A percentile compares a stretch with the other conserved stretches of the same genome.
phyloP scores from a whole-genome alignment of 2,888 invertebrate species.

The Eulithis testata region DNA sequence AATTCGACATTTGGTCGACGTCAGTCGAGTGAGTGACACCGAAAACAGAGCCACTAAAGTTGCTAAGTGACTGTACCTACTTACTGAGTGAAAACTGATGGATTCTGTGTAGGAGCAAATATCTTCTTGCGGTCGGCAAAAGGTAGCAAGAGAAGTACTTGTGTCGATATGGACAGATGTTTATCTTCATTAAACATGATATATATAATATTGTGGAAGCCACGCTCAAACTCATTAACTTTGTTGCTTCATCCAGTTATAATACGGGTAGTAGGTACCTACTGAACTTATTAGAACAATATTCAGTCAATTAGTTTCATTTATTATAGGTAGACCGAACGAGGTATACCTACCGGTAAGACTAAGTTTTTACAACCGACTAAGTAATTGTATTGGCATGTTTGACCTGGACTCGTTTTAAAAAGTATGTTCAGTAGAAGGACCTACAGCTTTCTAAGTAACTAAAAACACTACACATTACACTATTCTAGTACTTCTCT shows the following conservation, averaged over 20 bases:
- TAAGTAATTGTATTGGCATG: too few species aligned
- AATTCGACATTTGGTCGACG: not conserved
- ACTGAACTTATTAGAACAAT: too few species aligned
- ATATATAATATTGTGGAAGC: slow-evolving; percentile 47
- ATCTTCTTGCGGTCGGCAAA: slow-evolving; percentile 22
- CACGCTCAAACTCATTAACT: slow-evolving; percentile 63
- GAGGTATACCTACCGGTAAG: too few species aligned
- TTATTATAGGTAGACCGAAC: too few species aligned
- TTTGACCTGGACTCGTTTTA: too few species aligned
- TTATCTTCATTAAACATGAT: slow-evolving; percentile 29
- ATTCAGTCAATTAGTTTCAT: too few species aligned
- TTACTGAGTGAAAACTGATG: slow-evolving; percentile 15
- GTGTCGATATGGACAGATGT: slow-evolving; percentile 19
- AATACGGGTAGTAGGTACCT: too few species aligned
- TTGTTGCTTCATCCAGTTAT: slow-evolving; percentile 32
- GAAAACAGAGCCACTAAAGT: not conserved
- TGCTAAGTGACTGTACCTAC: slow-evolving; percentile 13
- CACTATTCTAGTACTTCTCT: too few species aligned
- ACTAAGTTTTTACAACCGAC: too few species aligned
- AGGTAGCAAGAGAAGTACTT: slow-evolving; percentile 9
- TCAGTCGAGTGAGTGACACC: not conserved
- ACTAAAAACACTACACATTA: too few species aligned
- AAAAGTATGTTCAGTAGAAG: too few species aligned
- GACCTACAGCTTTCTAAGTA: too few species aligned
- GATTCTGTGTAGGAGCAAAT: slow-evolving; percentile 8